Conservation (phyloP, 1,140 invertebrate species). For the Daktulosphaira vitifoliae region DNA sequence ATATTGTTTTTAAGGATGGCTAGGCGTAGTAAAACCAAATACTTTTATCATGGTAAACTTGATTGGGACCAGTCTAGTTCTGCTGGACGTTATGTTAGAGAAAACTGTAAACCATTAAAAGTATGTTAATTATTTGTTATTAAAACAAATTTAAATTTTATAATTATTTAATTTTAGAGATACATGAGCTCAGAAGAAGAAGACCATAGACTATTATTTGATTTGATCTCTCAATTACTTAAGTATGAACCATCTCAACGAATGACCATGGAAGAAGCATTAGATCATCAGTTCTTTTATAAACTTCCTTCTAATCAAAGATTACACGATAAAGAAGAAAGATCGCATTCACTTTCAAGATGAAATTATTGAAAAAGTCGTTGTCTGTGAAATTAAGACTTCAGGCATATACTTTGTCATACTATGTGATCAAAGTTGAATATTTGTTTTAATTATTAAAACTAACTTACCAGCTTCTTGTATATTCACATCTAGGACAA, state of each 20-base stretch:
- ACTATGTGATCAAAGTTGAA: neutral
- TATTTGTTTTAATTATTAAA: constrained; percentile 5
- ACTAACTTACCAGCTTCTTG: too few relatives aligned
- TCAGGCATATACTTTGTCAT: neutral
- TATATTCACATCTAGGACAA: too few relatives aligned
- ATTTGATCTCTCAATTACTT: constrained; percentile 89
- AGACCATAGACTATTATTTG: constrained; percentile 87
- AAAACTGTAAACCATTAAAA: constrained; percentile 92
- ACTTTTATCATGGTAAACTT: constrained; percentile 87
- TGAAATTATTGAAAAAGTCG: constrained; percentile 41
- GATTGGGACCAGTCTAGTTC: constrained; percentile 92
- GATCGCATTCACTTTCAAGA: constrained; percentile 55
- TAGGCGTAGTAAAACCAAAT: constrained; percentile 93
- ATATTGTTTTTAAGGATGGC: constrained; percentile 63
- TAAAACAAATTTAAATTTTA: constrained; percentile 6
- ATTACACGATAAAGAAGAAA: constrained; percentile 52
- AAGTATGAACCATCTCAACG: constrained; percentile 90
- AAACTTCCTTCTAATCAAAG: constrained; percentile 66
- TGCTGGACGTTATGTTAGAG: constrained; percentile 90
- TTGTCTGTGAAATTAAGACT: neutral
- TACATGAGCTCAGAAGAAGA: constrained; percentile 82
- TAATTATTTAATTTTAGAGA: constrained; percentile 54
- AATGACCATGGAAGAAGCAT: constrained; percentile 78
- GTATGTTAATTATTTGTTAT: constrained; percentile 51
- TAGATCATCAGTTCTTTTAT: constrained; percentile 89